These are phyloP conservation scores for Lytechinus variegatus DNA, from an alignment of 35 echinoderm and acorn worm species.

Conservation along the genomic window DNA sequence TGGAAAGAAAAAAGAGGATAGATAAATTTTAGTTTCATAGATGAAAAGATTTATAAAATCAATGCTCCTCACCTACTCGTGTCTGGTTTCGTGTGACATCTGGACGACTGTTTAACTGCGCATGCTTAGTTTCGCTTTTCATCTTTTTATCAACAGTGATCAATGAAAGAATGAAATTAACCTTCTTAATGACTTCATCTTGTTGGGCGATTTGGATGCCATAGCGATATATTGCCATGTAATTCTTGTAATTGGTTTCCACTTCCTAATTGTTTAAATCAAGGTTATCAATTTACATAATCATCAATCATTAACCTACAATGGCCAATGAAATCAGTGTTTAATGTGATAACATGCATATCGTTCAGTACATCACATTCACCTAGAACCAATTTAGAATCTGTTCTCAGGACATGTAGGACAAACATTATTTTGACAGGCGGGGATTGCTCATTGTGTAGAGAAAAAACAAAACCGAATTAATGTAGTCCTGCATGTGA, in stretches of 20 bases:
- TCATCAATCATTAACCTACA: no score
- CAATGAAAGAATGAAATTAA: constrained; percentile 10
- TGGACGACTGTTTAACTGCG: background rate
- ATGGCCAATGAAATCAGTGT: no score
- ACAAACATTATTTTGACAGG: no score
- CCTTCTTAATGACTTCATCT: constrained; percentile 25
- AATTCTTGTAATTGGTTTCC: constrained; percentile 33
- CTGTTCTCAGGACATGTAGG: no score
- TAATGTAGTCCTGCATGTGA: no score
- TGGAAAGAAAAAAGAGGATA: background rate
- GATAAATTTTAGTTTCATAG: no score
- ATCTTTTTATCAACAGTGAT: background rate
- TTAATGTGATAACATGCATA: no score
- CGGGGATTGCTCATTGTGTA: no score
- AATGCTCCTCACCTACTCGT: background rate
- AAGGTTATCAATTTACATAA: no score
- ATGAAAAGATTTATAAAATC: background rate
- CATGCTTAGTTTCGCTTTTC: background rate
- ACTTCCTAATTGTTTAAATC: background rate
- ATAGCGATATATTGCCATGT: constrained; percentile 24
- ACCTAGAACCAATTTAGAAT: no score
- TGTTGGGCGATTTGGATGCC: constrained; percentile 25
- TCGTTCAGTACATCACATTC: no score
- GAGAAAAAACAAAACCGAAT: no score
- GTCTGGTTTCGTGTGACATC: background rate